Percentiles rank a stretch among this genome's conserved stretches.
phyloP scores from a whole-genome alignment of 2,797 vertebrate species.

The Alectoris magna region DNA sequence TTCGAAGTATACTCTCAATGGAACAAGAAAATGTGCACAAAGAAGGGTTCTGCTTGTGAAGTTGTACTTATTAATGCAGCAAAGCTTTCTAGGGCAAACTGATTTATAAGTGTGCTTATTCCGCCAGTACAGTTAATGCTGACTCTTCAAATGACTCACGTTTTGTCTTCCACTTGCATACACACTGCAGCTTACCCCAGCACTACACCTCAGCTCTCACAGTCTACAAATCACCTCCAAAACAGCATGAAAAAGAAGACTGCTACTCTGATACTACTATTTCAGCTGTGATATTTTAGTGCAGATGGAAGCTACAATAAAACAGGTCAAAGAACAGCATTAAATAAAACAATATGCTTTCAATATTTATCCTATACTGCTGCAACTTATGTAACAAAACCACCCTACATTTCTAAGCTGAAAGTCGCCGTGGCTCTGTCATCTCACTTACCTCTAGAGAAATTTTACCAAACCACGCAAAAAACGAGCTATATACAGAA shows the following conservation, averaged over 20 bases:
- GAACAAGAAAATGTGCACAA: not conserved
- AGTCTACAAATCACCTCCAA: not conserved
- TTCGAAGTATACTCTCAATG: not conserved
- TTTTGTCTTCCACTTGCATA: not conserved
- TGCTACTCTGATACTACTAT: not conserved
- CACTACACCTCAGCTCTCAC: not conserved
- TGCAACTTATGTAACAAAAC: not conserved
- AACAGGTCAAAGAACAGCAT: not conserved
- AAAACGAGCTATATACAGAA: constrained; percentile 97
- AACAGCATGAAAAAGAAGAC: not conserved
- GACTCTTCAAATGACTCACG: not conserved
- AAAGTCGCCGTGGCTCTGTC: not conserved
- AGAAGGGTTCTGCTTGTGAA: not conserved
- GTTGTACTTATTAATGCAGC: not conserved
- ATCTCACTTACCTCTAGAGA: constrained; percentile 92
- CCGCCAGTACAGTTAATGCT: not conserved
- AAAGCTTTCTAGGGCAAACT: not conserved
- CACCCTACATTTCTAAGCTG: not conserved
- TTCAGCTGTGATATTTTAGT: not conserved
- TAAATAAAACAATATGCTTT: not conserved
- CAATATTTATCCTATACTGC: not conserved
- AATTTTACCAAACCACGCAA: constrained; percentile 99
- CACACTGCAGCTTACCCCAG: not conserved
- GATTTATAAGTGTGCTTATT: not conserved
- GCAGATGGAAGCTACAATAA: not conserved